These are phyloP conservation scores for Sebastolobus altivelis DNA, from an alignment of 2,797 vertebrate genomes.

Conservation along the genomic window DNA sequence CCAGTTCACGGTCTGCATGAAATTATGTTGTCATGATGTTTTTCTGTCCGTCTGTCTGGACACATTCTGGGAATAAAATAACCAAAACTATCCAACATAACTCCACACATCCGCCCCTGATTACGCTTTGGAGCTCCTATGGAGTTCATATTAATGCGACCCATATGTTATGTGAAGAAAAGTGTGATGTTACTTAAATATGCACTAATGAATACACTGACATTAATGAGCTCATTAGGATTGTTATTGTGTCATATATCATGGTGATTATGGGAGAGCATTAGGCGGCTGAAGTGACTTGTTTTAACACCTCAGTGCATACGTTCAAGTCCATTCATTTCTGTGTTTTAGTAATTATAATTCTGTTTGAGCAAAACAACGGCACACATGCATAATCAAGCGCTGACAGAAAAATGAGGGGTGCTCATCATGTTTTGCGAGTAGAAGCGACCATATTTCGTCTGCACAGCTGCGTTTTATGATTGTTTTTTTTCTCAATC, in stretches of 20 bases:
- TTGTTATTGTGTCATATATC: neutral
- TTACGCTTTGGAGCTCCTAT: neutral
- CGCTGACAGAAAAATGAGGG: neutral
- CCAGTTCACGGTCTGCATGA: constrained; percentile 10
- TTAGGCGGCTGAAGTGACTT: neutral
- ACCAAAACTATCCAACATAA: neutral
- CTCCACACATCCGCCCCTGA: neutral
- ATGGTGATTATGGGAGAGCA: neutral
- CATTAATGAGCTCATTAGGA: constrained; percentile 25
- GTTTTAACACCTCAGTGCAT: neutral
- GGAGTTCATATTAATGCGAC: constrained; percentile 5
- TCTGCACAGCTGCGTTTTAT: constrained; percentile 13
- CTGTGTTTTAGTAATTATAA: neutral
- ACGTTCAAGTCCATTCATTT: neutral
- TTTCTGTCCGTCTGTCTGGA: constrained; percentile 2
- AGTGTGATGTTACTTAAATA: constrained; percentile 14
- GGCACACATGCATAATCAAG: neutral
- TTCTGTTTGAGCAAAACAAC: neutral
- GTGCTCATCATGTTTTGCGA: neutral
- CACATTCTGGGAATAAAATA: neutral
- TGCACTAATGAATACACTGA: constrained; percentile 3
- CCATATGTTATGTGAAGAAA: constrained; percentile 1
- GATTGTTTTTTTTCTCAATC: neutral
- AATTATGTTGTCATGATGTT: constrained; percentile 17
- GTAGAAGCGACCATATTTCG: neutral